These are phyloP conservation scores for Harpagifer antarcticus DNA, from an alignment of 2,797 vertebrate species.

Conservation along the genomic window DNA sequence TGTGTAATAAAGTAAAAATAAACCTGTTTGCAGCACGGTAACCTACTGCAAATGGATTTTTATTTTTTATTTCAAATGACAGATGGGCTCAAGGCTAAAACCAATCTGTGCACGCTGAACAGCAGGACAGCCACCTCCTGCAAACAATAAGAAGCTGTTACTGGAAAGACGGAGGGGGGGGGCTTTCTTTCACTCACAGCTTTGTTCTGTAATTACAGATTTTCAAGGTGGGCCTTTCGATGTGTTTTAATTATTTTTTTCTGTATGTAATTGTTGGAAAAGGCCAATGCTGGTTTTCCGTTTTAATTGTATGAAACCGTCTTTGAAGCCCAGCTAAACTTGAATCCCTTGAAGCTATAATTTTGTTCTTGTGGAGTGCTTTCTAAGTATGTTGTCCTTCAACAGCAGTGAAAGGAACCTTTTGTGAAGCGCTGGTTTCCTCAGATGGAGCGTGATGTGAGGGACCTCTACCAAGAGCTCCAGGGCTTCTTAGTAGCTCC, in stretches of 20 bases:
- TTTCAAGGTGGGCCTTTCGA: slow-evolving; percentile 22
- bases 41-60: slow-evolving; percentile 12
- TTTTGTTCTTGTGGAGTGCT: slow-evolving; percentile 33
- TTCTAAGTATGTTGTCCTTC: slow-evolving; percentile 60
- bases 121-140: slow-evolving; percentile 1
- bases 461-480: slow-evolving; percentile 42
- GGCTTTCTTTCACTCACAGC: slow-evolving; percentile 13
- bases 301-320: background rate
- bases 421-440: slow-evolving; percentile 53
- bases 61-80: slow-evolving; percentile 34
- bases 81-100: slow-evolving; percentile 46
- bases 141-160: slow-evolving; percentile 12
- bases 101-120: slow-evolving; percentile 26
- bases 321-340: background rate
- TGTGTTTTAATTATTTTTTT: slow-evolving; percentile 24
- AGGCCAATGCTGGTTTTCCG: slow-evolving; percentile 1
- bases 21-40: background rate
- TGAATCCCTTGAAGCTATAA: slow-evolving; percentile 9
- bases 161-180: background rate
- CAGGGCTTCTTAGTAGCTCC: slow-evolving; percentile 40
- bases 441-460: slow-evolving; percentile 50
- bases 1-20: slow-evolving; percentile 9
- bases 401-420: slow-evolving; percentile 59
- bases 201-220: slow-evolving; percentile 16
- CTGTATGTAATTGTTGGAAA: slow-evolving; percentile 24